Percentiles rank a stretch among this genome's conserved stretches.
phyloP scores from a whole-genome alignment of 2,797 vertebrate genomes.

The Sciaenops ocellatus region DNA sequence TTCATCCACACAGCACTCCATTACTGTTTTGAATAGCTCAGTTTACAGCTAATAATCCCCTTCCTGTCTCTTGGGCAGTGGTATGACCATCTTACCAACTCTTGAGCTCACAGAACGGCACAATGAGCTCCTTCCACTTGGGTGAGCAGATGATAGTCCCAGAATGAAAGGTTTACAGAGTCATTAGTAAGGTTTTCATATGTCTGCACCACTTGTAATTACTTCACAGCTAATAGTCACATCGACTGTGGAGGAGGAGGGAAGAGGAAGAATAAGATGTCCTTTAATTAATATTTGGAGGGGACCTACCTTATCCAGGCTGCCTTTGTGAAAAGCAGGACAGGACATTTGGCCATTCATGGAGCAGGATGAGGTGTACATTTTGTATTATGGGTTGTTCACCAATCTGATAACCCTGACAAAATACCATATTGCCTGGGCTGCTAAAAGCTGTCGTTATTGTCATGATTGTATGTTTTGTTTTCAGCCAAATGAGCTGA shows the following conservation, averaged over 20 bases:
- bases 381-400: constrained; percentile 54
- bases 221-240: constrained; percentile 65
- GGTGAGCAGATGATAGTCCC: constrained; percentile 73
- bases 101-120: constrained; percentile 60
- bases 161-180: constrained; percentile 80
- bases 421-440: constrained; percentile 46
- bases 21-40: constrained; percentile 40
- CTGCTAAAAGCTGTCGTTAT: constrained; percentile 47
- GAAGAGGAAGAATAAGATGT: constrained; percentile 36
- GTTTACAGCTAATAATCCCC: constrained; percentile 57
- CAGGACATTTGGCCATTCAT: constrained; percentile 23
- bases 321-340: constrained; percentile 1
- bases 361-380: constrained; percentile 21
- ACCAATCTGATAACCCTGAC: constrained; percentile 53
- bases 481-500: constrained; percentile 73
- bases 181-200: constrained; percentile 81
- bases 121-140: constrained; percentile 74
- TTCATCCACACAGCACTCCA: constrained; percentile 19
- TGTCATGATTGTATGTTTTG: constrained; percentile 63
- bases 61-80: constrained; percentile 49
- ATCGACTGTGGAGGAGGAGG: constrained; percentile 58
- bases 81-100: constrained; percentile 55
- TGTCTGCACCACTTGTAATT: constrained; percentile 81
- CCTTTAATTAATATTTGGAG: constrained; percentile 64
- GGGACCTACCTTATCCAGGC: neutral